Base-by-base conservation (phyloP, 2,797 vertebrate species). In the Argyrosomus regius region DNA sequence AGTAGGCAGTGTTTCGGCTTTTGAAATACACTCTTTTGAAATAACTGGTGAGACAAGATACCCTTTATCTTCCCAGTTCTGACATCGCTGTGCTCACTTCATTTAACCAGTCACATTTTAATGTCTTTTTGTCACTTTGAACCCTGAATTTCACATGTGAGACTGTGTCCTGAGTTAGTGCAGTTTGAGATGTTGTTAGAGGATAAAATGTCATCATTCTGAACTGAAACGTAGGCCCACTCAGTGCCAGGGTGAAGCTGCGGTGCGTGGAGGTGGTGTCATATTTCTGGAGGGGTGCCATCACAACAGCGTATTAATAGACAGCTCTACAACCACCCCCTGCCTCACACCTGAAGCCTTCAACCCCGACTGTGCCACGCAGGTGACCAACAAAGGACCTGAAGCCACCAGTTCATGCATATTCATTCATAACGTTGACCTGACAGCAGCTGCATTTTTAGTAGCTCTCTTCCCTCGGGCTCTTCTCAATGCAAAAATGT, bases 351-450 rank as follows among this genome's bases (percentile, higher is more conserved):
- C 89, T 80, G 49, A 86, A 88, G 85, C 78, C 89, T 81, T 81
- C 74, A 50, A 78, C 88, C 78, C 93, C 74, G 2, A 81, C 90
- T 87, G 91, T 53, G 90, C 87, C 82, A 84, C 46, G 28, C 85
- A 89, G 85, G 85, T 87, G 86, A 92, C 86, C 87, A 80, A 73
- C 71, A 80, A 82, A 90, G 81, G 77, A 89, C 92, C 91, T 20
- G 66, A 61, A 89, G 92, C 84, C 72, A 84, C 50, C 76, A 26
- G 45, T 59, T 90, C 87, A 93, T 95, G 73, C 89, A 94, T 94
- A 95, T 94, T 94, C 87, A 95, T 93, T 49, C 18, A 5, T 2
- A 57, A 52, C 46, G n/a, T 22, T 48, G 75, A 79, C 79, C 76
- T 83, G 84, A 84, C 79, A 88, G 87, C 77, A 74, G 75, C 54